These are phyloP conservation scores for Drosophila takahashii DNA, from an alignment of 1,140 invertebrate genomes.

Conservation along the genomic window DNA sequence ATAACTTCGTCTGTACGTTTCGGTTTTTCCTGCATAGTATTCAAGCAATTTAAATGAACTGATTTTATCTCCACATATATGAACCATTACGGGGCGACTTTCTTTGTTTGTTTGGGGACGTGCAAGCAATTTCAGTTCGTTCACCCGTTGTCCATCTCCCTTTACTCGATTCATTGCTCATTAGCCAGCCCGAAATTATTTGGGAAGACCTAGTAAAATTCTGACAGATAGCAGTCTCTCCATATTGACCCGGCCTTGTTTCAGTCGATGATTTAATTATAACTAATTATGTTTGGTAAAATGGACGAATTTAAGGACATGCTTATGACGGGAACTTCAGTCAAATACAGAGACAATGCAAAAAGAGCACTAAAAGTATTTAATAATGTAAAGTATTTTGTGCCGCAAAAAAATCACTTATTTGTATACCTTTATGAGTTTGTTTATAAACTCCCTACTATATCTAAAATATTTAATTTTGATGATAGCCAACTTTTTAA, in stretches of 20 bases:
- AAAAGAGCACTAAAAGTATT: too few species aligned
- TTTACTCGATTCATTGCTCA: conserved; percentile 11
- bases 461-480: too few species aligned
- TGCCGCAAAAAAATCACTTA: too few species aligned
- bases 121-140: conserved; percentile 14
- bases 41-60: conserved; percentile 2
- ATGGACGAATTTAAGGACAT: not conserved
- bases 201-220: conserved; percentile 65
- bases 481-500: too few species aligned
- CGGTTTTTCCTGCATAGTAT: conserved; percentile 1
- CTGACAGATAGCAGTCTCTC: conserved; percentile 2
- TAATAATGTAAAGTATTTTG: too few species aligned
- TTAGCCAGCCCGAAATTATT: conserved; percentile 43
- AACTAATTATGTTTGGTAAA: conserved; percentile 16
- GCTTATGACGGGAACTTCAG: not conserved
- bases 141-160: conserved; percentile 2
- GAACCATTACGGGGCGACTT: not conserved
- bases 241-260: conserved; percentile 17
- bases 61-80: conserved; percentile 5
- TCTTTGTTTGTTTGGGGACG: conserved; percentile 12
- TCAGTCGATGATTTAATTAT: conserved; percentile 17
- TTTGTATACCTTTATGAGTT: too few species aligned
- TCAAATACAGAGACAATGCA: too few species aligned
- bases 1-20: conserved; percentile 24
- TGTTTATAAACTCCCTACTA: too few species aligned